Evolutionary conservation across 2,797 vertebrate species (phyloP).

Genomic region (Enteromius afrohamiltoni): DNA sequence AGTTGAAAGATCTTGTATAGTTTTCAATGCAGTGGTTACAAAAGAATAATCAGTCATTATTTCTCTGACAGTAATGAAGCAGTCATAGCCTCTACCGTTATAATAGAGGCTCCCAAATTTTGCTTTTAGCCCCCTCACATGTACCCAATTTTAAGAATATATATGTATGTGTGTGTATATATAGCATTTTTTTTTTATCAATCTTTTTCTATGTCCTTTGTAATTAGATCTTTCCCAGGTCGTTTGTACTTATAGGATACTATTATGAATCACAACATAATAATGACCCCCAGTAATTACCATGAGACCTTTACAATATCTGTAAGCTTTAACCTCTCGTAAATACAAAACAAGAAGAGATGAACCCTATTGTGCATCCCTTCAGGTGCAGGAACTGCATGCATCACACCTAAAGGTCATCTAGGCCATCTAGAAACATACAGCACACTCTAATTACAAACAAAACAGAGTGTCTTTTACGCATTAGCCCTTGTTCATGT

Average conservation of each 20-base stretch:
- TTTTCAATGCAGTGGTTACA: neutral
- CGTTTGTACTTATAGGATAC: neutral
- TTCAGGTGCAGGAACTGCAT: constrained; percentile 1
- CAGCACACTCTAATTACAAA: constrained; percentile 19
- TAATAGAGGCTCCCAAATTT: neutral
- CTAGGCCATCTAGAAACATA: neutral
- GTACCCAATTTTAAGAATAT: neutral
- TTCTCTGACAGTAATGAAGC: neutral
- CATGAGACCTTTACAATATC: neutral
- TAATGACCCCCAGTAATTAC: constrained; percentile 10
- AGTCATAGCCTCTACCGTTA: neutral
- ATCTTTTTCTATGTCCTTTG: neutral
- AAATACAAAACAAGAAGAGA: neutral
- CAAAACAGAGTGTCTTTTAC: constrained; percentile 7
- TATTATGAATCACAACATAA: constrained; percentile 7
- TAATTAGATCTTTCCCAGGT: neutral
- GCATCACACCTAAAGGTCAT: neutral
- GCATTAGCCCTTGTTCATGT: neutral
- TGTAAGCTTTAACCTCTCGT: neutral
- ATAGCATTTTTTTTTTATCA: neutral
- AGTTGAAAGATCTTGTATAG: neutral
- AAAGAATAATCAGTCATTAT: neutral
- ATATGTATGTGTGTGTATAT: no score
- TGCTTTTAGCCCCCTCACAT: neutral
- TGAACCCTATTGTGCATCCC: constrained; percentile 9